Evolutionary conservation across 2,797 vertebrate genomes (phyloP), one percentile per base, ranked within the genome.

Genomic region (Choloepus didactylus): DNA sequence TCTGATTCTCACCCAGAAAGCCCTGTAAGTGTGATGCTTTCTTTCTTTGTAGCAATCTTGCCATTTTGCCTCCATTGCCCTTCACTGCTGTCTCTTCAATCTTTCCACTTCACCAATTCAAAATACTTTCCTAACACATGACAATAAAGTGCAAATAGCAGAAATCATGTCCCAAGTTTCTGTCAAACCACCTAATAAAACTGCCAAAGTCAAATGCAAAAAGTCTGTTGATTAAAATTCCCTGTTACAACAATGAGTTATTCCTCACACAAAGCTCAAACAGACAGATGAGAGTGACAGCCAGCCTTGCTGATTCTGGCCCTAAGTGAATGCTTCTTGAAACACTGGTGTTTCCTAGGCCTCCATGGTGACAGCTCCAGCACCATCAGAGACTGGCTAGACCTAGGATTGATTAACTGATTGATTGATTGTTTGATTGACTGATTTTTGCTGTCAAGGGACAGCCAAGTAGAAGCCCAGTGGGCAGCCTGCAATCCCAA

Each of bases 21-120:
- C 15, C 44, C 66, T 31, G 7, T 49, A 60, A 89, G 82, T 75
- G 72, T 49, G 51, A n/a, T 0, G 35, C 29, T 44, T 69, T 27
- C 35, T 62, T 87, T 94, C 88, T 89, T 69, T 41, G 62, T 29
- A 56, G 59, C 3, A 8, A 90, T 72, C 44, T 81, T 31, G 83
- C 56, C 67, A 23, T 62, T 76, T 81, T 54, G 0, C 86, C 73
- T 95, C 97, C 89, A 10, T n/a, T 97, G 94, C 94, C 86, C 94
- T 98, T 96, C 96, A 91, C 90, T 97, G 92, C 96, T 98, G 95
- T 95, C 92, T 97, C 94, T 96, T 95, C 81, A 44, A 75, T 76
- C 27, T 94, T 73, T 93, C 96, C 88, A 94, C 69, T 93, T 95
- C 96, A 67, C 56, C 93, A 56, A 27, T 29, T 92, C 96, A 76